Evolutionary conservation across 2,888 invertebrate genomes (phyloP), one percentile per base, ranked within the genome.

Genomic region (Pandemis heparana): DNA sequence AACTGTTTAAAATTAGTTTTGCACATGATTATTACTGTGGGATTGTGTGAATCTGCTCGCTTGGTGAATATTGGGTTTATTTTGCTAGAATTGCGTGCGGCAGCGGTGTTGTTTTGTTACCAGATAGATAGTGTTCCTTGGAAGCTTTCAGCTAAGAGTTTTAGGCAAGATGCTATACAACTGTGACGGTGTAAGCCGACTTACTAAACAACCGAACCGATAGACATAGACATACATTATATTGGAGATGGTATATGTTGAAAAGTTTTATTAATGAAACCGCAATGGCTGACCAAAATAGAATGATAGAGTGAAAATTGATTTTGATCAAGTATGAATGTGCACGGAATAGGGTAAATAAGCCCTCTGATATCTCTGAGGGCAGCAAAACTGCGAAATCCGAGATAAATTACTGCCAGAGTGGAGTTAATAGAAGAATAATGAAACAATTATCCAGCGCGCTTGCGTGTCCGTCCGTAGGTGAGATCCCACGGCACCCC

Each of bases 341-440:
- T 39, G 46, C 46, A 39, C 14, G 53, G 53, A n/a, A 38, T 46
- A 73, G 63, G 59, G 68, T 46, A 56, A 70, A 60, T 61, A 48
- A 68, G 53, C 72, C 72, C 63, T 72, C 68, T 48, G 56, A 48
- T 63, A 48, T 63, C 68, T 70, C 53, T 5, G 51, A 65, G 60
- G 73, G 64, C 62, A 39, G 61, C 74, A 64, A 64, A 74, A 70
- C 70, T 74, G 74, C 74, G 70, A 74, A 77, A 79, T 78, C 81
- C 79, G 80, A 86, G 86, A 92, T 86, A 89, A 89, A 90, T 91
- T 82, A 85, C 85, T 84, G 84, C 85, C 79, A 85, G 87, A 89
- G 85, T 83, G 87, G 90, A 94, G 93, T 94, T 94, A 94, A 94
- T 93, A 92, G 89, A 91, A 92, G 89, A 92, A 92, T 94, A 94